These are phyloP conservation scores for Lagria hirta DNA, from an alignment of 2,888 invertebrate genomes.

Conservation along the genomic window DNA sequence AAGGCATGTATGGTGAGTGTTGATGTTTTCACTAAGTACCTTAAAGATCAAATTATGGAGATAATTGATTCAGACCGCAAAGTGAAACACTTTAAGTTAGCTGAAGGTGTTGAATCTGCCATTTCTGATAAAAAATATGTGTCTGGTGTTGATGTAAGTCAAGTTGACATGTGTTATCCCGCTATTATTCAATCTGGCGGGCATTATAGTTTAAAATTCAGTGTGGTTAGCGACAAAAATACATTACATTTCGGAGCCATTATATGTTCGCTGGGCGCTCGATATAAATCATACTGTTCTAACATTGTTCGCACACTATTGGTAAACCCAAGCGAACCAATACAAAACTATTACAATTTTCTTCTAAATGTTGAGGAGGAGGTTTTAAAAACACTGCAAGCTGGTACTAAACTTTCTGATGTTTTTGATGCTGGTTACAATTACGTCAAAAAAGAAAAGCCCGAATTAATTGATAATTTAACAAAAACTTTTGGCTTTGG, in stretches of 20 bases:
- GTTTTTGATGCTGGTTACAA: constrained; percentile 84
- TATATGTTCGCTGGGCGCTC: constrained; percentile 89
- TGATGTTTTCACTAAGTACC: constrained; percentile 93
- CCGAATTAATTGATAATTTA: constrained; percentile 81
- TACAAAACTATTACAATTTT: constrained; percentile 89
- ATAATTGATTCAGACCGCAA: constrained; percentile 98
- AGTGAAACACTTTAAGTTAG: constrained; percentile 92
- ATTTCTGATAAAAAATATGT: constrained; percentile 96
- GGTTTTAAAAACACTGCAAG: constrained; percentile 78
- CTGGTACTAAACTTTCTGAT: constrained; percentile 79
- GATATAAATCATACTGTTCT: constrained; percentile 97
- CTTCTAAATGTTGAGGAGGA: constrained; percentile 88
- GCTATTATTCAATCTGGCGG: constrained; percentile 99
- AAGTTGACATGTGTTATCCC: constrained; percentile 97
- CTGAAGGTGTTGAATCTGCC: constrained; percentile 92
- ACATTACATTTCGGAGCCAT: constrained; percentile 94
- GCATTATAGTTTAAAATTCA: constrained; percentile 93
- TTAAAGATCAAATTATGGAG: constrained; percentile 97
- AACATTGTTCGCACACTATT: constrained; percentile 95
- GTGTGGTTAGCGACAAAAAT: constrained; percentile 92
- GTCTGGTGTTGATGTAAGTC: constrained; percentile 81
- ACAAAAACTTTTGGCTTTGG: constrained; percentile 96
- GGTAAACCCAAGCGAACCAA: constrained; percentile 83
- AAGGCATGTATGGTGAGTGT: constrained; percentile 92
- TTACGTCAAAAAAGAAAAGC: constrained; percentile 83